Evolutionary conservation across 1,140 invertebrate species (phyloP), one percentile per base, ranked within the genome.

Genomic region (Sycophila sp.): DNA sequence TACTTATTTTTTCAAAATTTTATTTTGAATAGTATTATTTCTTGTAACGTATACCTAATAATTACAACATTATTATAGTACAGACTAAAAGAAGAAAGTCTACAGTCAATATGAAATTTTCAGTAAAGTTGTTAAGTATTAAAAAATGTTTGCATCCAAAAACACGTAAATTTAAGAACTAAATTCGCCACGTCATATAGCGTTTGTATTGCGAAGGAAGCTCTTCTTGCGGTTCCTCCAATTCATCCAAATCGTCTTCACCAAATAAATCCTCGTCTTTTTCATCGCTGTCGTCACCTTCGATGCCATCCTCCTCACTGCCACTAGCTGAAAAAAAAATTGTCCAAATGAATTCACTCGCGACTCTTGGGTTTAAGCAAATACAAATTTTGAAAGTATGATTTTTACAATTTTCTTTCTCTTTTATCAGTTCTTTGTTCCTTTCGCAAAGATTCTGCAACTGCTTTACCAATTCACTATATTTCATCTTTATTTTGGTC

Each of bases 141-240:
- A n/a, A n/a, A n/a, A n/a, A n/a, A n/a, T n/a, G n/a, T n/a, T n/a
- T n/a, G n/a, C n/a, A n/a, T n/a, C n/a, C n/a, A n/a, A n/a, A n/a
- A n/a, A n/a, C n/a, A n/a, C n/a, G n/a, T n/a, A n/a, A n/a, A n/a
- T n/a, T n/a, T n/a, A n/a, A n/a, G n/a, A 42, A 42, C 36, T 71
- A 71, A 40, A 71, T 60, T 66, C 66, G 66, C 69, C 69, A 71
- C 0, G 62, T 71, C 53, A 66, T 63, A n/a, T 66, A 71, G 15
- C 69, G 62, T 47, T 71, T 71, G 38, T 60, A 71, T 60, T 71
- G 40, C 15, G 22, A 11, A 5, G 64, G 63, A 26, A 72, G 34
- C 19, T 72, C 63, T 34, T 67, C 63, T 36, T 55, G 53, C 7
- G 63, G 58, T 17, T 67, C 45, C 26, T 67, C 63, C 17, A 62